Base-by-base conservation (phyloP, 2,113 vertebrate genomes). In the Neogale vison region DNA sequence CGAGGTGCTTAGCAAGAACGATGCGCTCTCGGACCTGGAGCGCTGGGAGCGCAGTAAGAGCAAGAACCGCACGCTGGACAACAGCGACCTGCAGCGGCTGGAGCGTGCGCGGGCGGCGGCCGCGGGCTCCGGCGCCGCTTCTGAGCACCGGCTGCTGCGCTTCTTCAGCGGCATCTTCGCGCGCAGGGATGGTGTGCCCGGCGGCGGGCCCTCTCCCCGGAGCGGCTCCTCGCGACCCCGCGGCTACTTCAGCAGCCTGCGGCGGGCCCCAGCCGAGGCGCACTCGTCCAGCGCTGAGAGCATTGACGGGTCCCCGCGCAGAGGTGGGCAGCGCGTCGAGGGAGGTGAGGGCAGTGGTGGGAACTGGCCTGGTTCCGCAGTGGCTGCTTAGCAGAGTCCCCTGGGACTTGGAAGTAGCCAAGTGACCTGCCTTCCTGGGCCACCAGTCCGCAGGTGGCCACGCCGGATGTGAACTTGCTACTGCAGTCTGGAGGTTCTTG, bases 131-230 rank as follows among this genome's bases (percentile, higher is more conserved):
- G 96, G 98, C 42, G 97, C 98, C 0, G 93, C 96, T 45, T 97
- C 98, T 3, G 99, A 99, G 96, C 98, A 98, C 82, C 98, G 99
- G 10, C 99, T 99, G 82, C 98, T 99, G 34, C 99, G 99, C 65
- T 99, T 99, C 98, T 99, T 99, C 98, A 99, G 99, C 21, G 99
- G 99, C 47, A 99, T 99, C 98, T 99, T 99, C 82, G 98, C 99
- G 86, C 99, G 99, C 96, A 99, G 98, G 96, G 99, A 99, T 0
- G 94, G 98, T 26, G 98, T 98, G 0, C 98, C 99, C 0, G 86
- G 98, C 24, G 98, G 99, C 3, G 99, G 99, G 89, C 99, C 99
- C 42, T 98, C 99, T 0, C 98, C 99, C 0, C 97, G 98, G 45
- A 93, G 98, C 93, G 97, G 96, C 85, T 94, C 97, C 85, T 96